Conservation (phyloP, 2,113 vertebrate genomes). For the Carlito syrichta region DNA sequence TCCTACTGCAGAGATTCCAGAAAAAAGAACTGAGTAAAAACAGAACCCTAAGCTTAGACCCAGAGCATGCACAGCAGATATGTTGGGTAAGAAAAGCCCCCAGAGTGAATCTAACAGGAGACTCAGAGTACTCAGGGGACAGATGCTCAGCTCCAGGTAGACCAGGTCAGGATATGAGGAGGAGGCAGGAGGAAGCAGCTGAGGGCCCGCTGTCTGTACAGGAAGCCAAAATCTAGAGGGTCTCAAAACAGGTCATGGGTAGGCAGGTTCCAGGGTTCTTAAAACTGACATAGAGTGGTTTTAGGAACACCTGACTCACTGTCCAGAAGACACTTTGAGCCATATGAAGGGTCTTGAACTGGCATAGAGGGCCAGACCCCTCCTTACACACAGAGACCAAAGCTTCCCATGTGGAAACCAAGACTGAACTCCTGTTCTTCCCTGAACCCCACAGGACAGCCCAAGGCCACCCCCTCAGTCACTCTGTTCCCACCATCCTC, state of each 20-base stretch:
- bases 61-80: neutral
- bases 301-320: no score
- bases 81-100: neutral
- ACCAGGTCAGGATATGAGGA: neutral
- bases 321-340: no score
- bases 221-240: neutral
- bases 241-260: neutral
- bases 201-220: neutral
- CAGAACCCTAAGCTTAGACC: accelerated
- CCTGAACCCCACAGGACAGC: neutral
- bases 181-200: accelerated
- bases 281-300: neutral
- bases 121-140: neutral
- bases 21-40: neutral
- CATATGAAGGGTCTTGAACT: neutral
- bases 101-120: accelerated
- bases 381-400: neutral
- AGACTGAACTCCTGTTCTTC: no score
- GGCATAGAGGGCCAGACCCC: no score
- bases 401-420: accelerated
- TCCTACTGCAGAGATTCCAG: no score
- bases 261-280: no score
- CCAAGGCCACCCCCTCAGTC: accelerated
- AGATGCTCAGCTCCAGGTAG: neutral
- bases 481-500: neutral